Conservation (phyloP, 2,888 invertebrate genomes). For the Sturmia bella region DNA sequence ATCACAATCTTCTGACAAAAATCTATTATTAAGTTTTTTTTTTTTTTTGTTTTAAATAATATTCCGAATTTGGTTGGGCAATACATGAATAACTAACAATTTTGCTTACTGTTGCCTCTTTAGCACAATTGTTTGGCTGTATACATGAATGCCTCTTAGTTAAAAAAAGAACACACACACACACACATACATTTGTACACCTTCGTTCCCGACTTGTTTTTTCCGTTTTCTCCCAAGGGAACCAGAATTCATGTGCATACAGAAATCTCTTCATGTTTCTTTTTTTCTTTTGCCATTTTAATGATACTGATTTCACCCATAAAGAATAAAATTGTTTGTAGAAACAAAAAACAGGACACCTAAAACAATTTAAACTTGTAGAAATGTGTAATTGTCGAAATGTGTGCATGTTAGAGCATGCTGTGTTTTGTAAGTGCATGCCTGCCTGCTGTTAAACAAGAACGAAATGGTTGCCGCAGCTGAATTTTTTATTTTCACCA, state of each 20-base stretch:
- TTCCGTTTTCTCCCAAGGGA: constrained; percentile 44
- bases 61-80: too few relatives aligned
- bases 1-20: too few relatives aligned
- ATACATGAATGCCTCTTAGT: neutral
- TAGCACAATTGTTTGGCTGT: constrained; percentile 1
- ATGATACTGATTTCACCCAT: constrained; percentile 30
- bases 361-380: constrained; percentile 50
- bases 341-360: constrained; percentile 23
- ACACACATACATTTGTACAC: constrained; percentile 1
- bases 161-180: too few relatives aligned
- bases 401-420: constrained; percentile 37
- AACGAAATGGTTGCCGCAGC: constrained; percentile 23
- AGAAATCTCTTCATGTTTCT: too few relatives aligned
- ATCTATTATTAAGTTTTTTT: too few relatives aligned
- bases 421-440: constrained; percentile 50
- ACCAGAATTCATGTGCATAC: constrained; percentile 64
- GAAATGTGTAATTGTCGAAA: constrained; percentile 38
- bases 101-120: neutral
- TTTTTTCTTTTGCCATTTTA: constrained; percentile 35
- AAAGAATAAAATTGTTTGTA: constrained; percentile 17
- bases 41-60: too few relatives aligned
- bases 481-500: constrained; percentile 30
- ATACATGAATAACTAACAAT: neutral
- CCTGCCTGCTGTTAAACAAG: constrained; percentile 46
- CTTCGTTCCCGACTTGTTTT: constrained; percentile 13